phyloP scores from a whole-genome alignment of 2,888 invertebrate species.

The Polydrusus cervinus region DNA sequence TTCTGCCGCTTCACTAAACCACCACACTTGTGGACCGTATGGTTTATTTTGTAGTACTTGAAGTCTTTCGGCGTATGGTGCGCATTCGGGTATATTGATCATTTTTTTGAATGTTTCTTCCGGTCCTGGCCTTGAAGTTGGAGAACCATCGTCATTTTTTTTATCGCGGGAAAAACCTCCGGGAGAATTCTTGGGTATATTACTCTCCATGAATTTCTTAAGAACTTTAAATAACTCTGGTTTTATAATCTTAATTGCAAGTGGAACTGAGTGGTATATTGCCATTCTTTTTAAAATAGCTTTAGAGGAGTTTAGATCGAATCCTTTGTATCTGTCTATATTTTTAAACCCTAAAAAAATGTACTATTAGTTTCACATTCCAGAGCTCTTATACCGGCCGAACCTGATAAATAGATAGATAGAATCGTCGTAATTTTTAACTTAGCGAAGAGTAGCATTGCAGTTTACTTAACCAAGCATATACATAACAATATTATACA shows the following conservation, averaged over 20 bases:
- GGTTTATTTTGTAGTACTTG: neutral
- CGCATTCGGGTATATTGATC: conserved; percentile 19
- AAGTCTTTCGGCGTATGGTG: conserved; percentile 16
- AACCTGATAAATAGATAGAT: no score
- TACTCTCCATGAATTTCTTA: conserved; percentile 10
- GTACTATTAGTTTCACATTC: no score
- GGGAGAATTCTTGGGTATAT: neutral
- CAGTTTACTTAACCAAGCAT: no score
- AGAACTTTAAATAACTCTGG: conserved; percentile 38
- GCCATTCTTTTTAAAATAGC: conserved; percentile 39
- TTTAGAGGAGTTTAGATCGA: conserved; percentile 31
- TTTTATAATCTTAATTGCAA: conserved; percentile 33
- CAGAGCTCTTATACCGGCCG: no score
- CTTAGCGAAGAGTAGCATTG: no score
- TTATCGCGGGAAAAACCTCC: neutral
- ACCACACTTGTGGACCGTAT: no score
- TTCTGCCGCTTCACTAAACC: conserved; percentile 61
- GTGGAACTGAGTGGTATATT: conserved; percentile 28
- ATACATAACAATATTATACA: no score
- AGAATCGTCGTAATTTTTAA: no score
- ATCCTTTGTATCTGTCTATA: conserved; percentile 39
- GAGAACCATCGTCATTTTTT: neutral
- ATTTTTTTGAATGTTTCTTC: conserved; percentile 16
- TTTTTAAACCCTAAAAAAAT: conserved; percentile 37
- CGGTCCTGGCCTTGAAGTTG: conserved; percentile 23